Percentiles rank a stretch among this genome's conserved stretches.
Conservation (phyloP, 1,140 invertebrate species). For the Himalopsyche phryganea region DNA sequence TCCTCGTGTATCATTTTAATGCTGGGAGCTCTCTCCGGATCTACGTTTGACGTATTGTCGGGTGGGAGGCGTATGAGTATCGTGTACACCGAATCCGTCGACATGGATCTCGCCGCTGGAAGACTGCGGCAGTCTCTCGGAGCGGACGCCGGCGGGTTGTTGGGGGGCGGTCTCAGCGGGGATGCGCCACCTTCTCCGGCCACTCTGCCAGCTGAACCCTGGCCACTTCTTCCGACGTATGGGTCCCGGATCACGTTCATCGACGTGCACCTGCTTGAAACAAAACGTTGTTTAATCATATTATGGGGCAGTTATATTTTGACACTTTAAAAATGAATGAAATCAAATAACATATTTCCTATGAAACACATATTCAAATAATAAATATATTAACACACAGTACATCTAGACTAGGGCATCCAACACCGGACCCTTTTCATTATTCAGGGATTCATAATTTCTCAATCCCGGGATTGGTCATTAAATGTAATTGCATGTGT, state of each 20-base stretch:
- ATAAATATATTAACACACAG: too few species aligned
- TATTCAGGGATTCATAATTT: too few species aligned
- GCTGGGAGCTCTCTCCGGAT: conserved; percentile 59
- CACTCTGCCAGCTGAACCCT: conserved; percentile 15
- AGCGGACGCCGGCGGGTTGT: conserved; percentile 36
- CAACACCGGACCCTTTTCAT: too few species aligned
- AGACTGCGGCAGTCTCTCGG: conserved; percentile 55
- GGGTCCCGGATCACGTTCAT: conserved; percentile 77
- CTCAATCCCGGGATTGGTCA: too few species aligned
- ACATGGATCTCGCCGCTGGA: conserved; percentile 60
- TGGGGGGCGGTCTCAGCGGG: conserved; percentile 39
- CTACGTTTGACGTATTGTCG: conserved; percentile 45
- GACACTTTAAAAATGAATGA: too few species aligned
- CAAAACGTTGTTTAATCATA: neutral
- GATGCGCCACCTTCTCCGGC: conserved; percentile 46
- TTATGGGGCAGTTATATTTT: too few species aligned
- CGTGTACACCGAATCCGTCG: conserved; percentile 81
- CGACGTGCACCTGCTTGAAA: conserved; percentile 63
- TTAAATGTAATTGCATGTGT: too few species aligned
- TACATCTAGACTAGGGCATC: too few species aligned
- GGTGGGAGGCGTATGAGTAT: conserved; percentile 85
- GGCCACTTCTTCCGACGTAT: conserved; percentile 48
- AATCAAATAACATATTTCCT: too few species aligned
- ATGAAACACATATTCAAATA: too few species aligned
- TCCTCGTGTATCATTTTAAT: conserved; percentile 86